Evolutionary conservation across 2,888 invertebrate species (phyloP).

Genomic region (Acronicta leporina): DNA sequence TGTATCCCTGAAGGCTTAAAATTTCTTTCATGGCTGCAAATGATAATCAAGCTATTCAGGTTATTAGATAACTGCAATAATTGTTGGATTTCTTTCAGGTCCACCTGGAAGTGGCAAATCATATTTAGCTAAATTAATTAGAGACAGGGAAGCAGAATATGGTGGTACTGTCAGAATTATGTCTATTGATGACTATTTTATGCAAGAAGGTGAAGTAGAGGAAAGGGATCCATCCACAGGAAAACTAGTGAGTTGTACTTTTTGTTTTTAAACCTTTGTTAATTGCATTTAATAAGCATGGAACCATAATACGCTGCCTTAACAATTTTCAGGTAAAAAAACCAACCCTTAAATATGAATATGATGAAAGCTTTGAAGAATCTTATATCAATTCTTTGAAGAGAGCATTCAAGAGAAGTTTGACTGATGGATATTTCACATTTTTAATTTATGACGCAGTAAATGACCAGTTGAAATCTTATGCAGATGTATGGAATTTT

Average conservation of each 20-base stretch:
- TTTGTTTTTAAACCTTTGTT: neutral
- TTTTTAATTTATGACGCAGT: conserved; percentile 98
- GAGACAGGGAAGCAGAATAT: conserved; percentile 94
- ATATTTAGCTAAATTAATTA: conserved; percentile 95
- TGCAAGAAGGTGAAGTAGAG: conserved; percentile 94
- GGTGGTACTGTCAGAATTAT: conserved; percentile 97
- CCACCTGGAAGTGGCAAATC: conserved; percentile 98
- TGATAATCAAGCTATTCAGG: too few relatives aligned
- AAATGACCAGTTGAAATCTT: conserved; percentile 94
- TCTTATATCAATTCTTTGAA: conserved; percentile 94
- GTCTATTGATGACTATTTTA: conserved; percentile 98
- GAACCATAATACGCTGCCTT: conserved; percentile 4
- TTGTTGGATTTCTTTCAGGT: conserved; percentile 74
- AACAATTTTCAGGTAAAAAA: conserved; percentile 83
- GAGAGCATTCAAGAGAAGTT: conserved; percentile 96
- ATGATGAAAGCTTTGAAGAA: conserved; percentile 95
- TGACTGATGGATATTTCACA: conserved; percentile 96
- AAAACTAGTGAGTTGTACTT: conserved; percentile 87
- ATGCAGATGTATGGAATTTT: conserved; percentile 96
- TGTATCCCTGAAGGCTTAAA: too few relatives aligned
- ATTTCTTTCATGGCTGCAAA: too few relatives aligned
- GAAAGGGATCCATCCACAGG: conserved; percentile 92
- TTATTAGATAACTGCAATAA: neutral
- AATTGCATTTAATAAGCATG: neutral
- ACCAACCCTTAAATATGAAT: conserved; percentile 95